Base-by-base conservation (phyloP, 2,113 vertebrate genomes). In the Oryzias curvinotus region DNA sequence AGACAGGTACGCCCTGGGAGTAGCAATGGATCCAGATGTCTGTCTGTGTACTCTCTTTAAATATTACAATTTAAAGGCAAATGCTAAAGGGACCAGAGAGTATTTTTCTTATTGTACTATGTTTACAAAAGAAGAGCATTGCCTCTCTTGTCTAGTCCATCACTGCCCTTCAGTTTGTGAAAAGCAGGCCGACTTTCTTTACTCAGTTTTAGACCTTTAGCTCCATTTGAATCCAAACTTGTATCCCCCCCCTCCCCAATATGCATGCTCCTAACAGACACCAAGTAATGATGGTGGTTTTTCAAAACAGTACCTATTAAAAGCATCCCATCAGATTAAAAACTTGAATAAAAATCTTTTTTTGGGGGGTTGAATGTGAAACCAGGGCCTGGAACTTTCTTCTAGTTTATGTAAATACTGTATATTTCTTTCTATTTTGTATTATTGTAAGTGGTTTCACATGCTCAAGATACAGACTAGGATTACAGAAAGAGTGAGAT, bases 11-110 rank as follows among this genome's bases (percentile, higher is more conserved):
- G 58, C 59, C 67, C 43, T 12, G 26, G 63, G 65, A 21, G 19
- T 65, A 67, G 64, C 60, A 36, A 53, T 64, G 52, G 80, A 65
- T 23, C 68, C 63, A 84, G 75, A 46, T 68, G 50, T 70, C 53
- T 55, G 8, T 71, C 61, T 78, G 76, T 85, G 65, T 77, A 78
- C 67, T 52, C 71, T 76, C 65, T 80, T 83, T 74, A 54, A 62
- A 77, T 10, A 61, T 44, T 18, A 64, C 63, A 69, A 71, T 59
- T 67, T 63, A 1, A 15, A 57, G 30, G 56, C 54, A 73, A 66
- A 75, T 0, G 52, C 70, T 79, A 56, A 82, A 79, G 17, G 73
- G 79, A 79, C 71, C 73, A 74, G 4, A 68, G 2, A 53, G 42
- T 54, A 62, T 44, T 47, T 56, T 36, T 36, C 36, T 36, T 36